Conservation (phyloP, 2,797 vertebrate species). For the Sebastes oblongus region DNA sequence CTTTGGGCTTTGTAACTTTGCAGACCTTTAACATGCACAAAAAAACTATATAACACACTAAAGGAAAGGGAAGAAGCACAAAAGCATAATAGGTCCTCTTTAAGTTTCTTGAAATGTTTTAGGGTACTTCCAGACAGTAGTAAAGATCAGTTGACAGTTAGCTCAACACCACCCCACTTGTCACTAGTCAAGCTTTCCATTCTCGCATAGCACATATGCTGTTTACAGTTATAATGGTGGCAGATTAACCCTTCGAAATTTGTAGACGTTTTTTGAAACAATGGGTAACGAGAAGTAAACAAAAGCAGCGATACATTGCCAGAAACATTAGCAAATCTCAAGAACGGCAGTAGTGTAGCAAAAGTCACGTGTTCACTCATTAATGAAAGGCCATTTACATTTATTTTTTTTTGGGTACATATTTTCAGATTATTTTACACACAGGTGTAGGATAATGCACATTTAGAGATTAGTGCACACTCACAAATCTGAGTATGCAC, state of each 20-base stretch:
- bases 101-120: not conserved
- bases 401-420: rapidly evolving
- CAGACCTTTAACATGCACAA: too few relatives aligned
- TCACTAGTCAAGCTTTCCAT: not conserved
- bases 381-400: not conserved
- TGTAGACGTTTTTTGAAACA: not conserved
- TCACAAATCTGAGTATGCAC: not conserved
- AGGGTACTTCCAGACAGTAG: not conserved
- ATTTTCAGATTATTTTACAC: not conserved
- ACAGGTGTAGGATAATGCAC: not conserved
- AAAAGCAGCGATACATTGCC: not conserved
- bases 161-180: not conserved
- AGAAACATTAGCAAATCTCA: not conserved
- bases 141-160: not conserved
- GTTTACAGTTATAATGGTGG: not conserved
- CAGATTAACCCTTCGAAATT: not conserved
- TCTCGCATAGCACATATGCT: not conserved
- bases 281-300: not conserved
- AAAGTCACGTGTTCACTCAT: not conserved
- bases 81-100: not conserved
- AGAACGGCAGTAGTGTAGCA: not conserved
- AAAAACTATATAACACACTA: too few relatives aligned
- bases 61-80: too few relatives aligned
- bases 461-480: not conserved
- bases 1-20: too few relatives aligned